A percentile compares a stretch with the other conserved stretches of the same genome.
These are phyloP conservation scores for Ctenicera cuprea DNA, from an alignment of 2,888 invertebrate species.

Conservation along the genomic window DNA sequence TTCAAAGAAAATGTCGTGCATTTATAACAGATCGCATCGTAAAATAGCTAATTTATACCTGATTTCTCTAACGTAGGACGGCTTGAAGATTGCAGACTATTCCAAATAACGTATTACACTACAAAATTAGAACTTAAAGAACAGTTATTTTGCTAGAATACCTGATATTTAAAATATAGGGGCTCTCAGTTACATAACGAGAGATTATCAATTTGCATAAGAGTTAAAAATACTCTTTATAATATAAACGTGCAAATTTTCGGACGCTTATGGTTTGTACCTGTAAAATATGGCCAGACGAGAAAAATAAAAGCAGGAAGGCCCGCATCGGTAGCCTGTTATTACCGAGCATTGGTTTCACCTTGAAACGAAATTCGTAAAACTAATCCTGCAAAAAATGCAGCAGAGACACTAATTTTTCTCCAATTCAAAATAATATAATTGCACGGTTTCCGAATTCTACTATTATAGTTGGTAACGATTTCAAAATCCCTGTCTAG, in stretches of 20 bases:
- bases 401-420: slow-evolving; percentile 59
- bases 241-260: slow-evolving; percentile 15
- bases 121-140: slow-evolving; percentile 43
- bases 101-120: slow-evolving; percentile 41
- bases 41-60: slow-evolving; percentile 45
- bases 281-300: slow-evolving; percentile 47
- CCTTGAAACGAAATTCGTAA: slow-evolving; percentile 56
- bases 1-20: slow-evolving; percentile 32
- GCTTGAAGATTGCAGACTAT: slow-evolving; percentile 41
- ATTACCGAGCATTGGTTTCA: slow-evolving; percentile 56
- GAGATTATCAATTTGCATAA: slow-evolving; percentile 31
- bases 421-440: slow-evolving; percentile 56
- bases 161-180: slow-evolving; percentile 19
- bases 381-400: slow-evolving; percentile 52
- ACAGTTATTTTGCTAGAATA: slow-evolving; percentile 37
- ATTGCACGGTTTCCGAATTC: slow-evolving; percentile 55
- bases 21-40: slow-evolving; percentile 40
- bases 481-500: slow-evolving; percentile 57
- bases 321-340: slow-evolving; percentile 52
- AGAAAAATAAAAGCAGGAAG: slow-evolving; percentile 43
- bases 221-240: slow-evolving; percentile 16
- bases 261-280: slow-evolving; percentile 35
- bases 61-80: slow-evolving; percentile 34
- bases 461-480: slow-evolving; percentile 54
- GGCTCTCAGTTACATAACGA: slow-evolving; percentile 26